Base-by-base conservation (phyloP, 2,888 invertebrate genomes). In the Conistra vaccinii region DNA sequence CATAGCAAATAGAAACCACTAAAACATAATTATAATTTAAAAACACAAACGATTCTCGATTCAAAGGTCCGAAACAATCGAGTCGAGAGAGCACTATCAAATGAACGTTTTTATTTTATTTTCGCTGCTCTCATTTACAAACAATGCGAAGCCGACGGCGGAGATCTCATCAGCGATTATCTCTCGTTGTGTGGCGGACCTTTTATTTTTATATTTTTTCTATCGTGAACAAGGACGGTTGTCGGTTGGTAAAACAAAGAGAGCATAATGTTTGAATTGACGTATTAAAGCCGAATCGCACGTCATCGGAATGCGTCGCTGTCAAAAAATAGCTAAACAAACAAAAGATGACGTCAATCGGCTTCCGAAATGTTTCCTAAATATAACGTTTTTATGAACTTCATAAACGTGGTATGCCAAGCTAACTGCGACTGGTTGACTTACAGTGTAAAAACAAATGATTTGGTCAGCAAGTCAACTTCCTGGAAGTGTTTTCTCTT, bases 151-250 rank as follows among this genome's bases (percentile, higher is more conserved):
- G 91, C 89, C 89, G 86, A 87, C 87, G 86, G 88, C 87, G 81
- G 87, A 92, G 94, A 95, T 95, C 93, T 90, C 92, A 94, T 94
- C 93, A 91, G 88, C 88, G 94, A 94, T 95, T 93, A 93, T 93
- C 92, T 93, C 89, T 90, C 89, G 90, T 81, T 89, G 89, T 86
- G 87, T 85, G 86, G 88, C 82, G 75, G 74, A 70, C 81, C 80
- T 82, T 85, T 84, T 89, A 85, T 87, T 79, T 84, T 76, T 83
- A 86, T 89, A 82, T 87, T 81, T 85, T 87, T 82, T 82, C 83
- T 81, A 87, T 84, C 61, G 76, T 76, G 83, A 87, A 88, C 88
- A 86, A 88, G 88, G 84, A 89, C 83, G 69, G 88, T 88, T 88
- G 89, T 90, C 87, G 67, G 89, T 89, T 88, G 86, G 89, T 87